Evolutionary conservation across 2,797 vertebrate genomes (phyloP).

Genomic region (Cyclura pinguis): DNA sequence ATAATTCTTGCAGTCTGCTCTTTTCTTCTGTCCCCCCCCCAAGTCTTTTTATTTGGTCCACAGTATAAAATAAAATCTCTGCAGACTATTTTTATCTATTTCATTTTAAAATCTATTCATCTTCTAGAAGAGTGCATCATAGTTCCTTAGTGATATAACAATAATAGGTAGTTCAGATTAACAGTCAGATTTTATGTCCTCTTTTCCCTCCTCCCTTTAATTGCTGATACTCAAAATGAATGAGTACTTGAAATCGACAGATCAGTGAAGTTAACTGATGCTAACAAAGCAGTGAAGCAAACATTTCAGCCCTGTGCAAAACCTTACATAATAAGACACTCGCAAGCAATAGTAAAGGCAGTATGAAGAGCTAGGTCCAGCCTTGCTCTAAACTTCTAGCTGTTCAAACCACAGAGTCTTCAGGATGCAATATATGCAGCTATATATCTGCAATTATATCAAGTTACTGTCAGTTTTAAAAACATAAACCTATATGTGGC

Average conservation of each 20-base stretch:
- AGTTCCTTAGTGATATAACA: background rate
- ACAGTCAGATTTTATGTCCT: background rate
- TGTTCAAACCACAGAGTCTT: background rate
- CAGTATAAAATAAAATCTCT: constrained; percentile 27
- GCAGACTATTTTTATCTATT: constrained; percentile 26
- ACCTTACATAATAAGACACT: background rate
- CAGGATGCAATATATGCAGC: background rate
- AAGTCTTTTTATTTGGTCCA: constrained; percentile 44
- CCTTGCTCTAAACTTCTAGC: background rate
- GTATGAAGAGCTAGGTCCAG: background rate
- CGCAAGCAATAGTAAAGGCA: background rate
- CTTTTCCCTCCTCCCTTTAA: too few relatives aligned
- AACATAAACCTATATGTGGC: background rate
- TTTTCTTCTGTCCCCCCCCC: constrained; percentile 28
- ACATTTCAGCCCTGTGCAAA: background rate
- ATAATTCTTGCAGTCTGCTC: background rate
- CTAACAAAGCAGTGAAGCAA: background rate
- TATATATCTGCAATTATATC: background rate
- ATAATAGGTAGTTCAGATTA: background rate
- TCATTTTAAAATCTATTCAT: constrained; percentile 7
- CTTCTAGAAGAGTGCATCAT: background rate
- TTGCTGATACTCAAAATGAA: background rate
- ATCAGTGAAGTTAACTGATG: background rate
- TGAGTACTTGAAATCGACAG: background rate
- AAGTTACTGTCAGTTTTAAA: background rate